Conservation (phyloP, 2,888 invertebrate species). For the Diarsia brunnea region DNA sequence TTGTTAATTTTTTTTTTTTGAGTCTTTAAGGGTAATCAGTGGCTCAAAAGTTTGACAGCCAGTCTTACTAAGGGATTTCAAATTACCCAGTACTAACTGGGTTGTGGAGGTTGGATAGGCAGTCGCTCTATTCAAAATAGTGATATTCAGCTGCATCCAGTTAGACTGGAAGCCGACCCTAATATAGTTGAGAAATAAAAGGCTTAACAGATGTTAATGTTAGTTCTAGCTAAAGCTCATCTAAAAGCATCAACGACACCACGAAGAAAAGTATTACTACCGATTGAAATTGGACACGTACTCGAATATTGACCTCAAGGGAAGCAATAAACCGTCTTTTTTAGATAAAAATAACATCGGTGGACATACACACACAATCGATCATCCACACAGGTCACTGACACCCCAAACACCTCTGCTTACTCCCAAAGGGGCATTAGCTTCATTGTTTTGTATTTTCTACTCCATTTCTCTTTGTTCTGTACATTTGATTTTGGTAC, state of each 20-base stretch:
- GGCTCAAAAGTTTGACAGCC: too few relatives aligned
- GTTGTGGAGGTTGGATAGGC: too few relatives aligned
- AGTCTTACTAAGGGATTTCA: not conserved
- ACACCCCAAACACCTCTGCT: slow-evolving; percentile 10
- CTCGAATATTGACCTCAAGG: slow-evolving; percentile 22
- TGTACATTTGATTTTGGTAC: slow-evolving; percentile 25
- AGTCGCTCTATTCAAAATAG: too few relatives aligned
- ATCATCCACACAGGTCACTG: slow-evolving; percentile 13
- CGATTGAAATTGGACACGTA: not conserved
- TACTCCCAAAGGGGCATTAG: slow-evolving; percentile 1
- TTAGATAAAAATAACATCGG: slow-evolving; percentile 8
- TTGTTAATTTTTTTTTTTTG: too few relatives aligned
- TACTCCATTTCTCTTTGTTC: not conserved
- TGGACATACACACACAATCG: not conserved
- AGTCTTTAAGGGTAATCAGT: too few relatives aligned
- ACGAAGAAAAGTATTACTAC: not conserved
- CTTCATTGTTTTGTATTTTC: slow-evolving; percentile 25
- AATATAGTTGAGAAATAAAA: not conserved
- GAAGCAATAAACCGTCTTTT: not conserved
- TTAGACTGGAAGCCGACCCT: too few relatives aligned
- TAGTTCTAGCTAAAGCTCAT: not conserved
- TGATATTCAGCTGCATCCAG: too few relatives aligned
- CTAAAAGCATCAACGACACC: not conserved
- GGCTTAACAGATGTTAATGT: too few relatives aligned
- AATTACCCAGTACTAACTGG: too few relatives aligned